phyloP scores from a whole-genome alignment of 2,888 invertebrate species.

The Stenichneumon culpator region DNA sequence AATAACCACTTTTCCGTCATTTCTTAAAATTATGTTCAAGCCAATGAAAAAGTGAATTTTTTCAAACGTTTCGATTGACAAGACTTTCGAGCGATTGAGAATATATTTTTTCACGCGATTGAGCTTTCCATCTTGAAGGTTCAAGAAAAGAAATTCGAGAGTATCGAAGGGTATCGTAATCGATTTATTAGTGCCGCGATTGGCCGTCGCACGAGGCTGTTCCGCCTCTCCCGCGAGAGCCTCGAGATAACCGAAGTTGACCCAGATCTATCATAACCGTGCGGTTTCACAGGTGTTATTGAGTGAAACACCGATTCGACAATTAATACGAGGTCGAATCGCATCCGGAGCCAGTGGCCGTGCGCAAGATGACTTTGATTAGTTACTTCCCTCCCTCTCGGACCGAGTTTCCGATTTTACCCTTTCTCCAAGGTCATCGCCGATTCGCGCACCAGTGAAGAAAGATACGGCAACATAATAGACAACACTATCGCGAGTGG shows the following conservation, averaged over 20 bases:
- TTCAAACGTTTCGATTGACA: background rate
- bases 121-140: background rate
- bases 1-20: no score
- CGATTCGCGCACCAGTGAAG: background rate
- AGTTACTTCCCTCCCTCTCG: background rate
- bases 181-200: background rate
- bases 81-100: background rate
- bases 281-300: constrained; percentile 3
- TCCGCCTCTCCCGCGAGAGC: no score
- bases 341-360: constrained; percentile 33
- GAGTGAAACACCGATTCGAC: constrained; percentile 6
- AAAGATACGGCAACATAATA: background rate
- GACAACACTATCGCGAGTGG: constrained; percentile 14
- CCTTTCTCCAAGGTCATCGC: constrained; percentile 24
- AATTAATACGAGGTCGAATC: constrained; percentile 2
- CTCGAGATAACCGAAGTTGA: background rate
- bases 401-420: background rate
- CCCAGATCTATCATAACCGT: constrained; percentile 4
- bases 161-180: background rate
- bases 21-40: no score
- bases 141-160: background rate
- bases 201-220: background rate
- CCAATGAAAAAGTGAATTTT: no score
- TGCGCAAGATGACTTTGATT: constrained; percentile 20
- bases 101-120: background rate